Evolutionary conservation across 2,888 invertebrate species (phyloP).

Genomic region (Melinaea marsaeus): DNA sequence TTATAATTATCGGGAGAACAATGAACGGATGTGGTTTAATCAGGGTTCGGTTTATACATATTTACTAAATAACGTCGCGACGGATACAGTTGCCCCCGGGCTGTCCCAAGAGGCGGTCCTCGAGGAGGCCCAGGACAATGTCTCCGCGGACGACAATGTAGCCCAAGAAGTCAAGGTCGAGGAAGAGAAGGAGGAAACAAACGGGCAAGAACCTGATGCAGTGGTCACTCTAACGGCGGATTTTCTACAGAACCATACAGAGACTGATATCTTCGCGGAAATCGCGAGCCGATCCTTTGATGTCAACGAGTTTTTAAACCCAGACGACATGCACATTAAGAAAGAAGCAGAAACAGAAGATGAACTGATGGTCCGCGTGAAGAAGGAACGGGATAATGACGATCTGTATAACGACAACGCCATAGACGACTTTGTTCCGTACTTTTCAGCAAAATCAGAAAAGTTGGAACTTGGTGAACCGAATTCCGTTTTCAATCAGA

Average conservation of each 20-base stretch:
- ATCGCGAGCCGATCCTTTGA: conserved; percentile 66
- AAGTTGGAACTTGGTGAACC: conserved; percentile 57
- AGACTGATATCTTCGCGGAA: conserved; percentile 64
- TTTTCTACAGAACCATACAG: conserved; percentile 57
- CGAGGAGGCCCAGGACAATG: conserved; percentile 52
- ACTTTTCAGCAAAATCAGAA: conserved; percentile 58
- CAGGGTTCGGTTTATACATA: conserved; percentile 67
- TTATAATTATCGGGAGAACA: conserved; percentile 58
- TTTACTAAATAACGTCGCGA: conserved; percentile 71
- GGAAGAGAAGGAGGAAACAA: conserved; percentile 44
- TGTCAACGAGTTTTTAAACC: conserved; percentile 65
- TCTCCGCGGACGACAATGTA: conserved; percentile 69
- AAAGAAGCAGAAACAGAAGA: conserved; percentile 46
- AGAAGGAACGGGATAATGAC: conserved; percentile 56
- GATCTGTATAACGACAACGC: conserved; percentile 69
- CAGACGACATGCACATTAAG: conserved; percentile 66
- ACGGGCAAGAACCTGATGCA: conserved; percentile 46
- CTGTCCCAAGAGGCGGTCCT: conserved; percentile 52
- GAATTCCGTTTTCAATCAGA: conserved; percentile 76
- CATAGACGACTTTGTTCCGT: conserved; percentile 66
- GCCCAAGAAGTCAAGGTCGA: conserved; percentile 71
- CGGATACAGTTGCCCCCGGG: conserved; percentile 64
- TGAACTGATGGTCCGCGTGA: conserved; percentile 48
- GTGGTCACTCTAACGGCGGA: conserved; percentile 65
- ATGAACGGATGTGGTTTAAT: conserved; percentile 68